Evolutionary conservation across 2,113 vertebrate genomes (phyloP).

Genomic region (Gallinago undulata): DNA sequence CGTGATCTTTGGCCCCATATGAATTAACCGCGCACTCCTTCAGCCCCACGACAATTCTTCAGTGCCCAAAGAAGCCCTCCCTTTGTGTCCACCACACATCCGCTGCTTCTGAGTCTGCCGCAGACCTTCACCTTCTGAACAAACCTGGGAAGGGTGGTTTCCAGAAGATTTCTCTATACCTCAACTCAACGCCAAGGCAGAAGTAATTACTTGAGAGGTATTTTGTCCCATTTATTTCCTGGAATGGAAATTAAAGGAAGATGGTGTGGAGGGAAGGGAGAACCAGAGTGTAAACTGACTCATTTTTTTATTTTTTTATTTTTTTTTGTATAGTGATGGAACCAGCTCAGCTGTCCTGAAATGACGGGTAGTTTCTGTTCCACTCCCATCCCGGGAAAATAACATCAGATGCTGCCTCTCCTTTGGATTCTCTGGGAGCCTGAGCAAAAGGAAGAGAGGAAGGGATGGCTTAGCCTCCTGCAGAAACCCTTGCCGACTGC

Average conservation of each 20-base stretch:
- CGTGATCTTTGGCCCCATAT: neutral
- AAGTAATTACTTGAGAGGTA: neutral
- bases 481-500: neutral
- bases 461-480: neutral
- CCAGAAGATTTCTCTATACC: neutral
- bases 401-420: neutral
- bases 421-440: neutral
- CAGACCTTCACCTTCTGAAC: neutral
- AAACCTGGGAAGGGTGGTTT: neutral
- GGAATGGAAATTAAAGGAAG: neutral
- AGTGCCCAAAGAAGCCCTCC: neutral
- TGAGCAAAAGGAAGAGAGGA: neutral
- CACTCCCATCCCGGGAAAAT: neutral
- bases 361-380: neutral
- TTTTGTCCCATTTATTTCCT: conserved; percentile 16
- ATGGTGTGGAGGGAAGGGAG: neutral
- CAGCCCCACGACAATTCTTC: neutral
- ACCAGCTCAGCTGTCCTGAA: conserved; percentile 9
- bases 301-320: neutral
- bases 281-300: neutral
- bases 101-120: neutral
- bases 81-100: neutral
- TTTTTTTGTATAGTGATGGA: neutral
- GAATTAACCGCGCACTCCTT: neutral
- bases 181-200: neutral